Evolutionary conservation across 2,113 vertebrate genomes (phyloP), one percentile per base, ranked within the genome.

Genomic region (Pseudopodoces humilis): DNA sequence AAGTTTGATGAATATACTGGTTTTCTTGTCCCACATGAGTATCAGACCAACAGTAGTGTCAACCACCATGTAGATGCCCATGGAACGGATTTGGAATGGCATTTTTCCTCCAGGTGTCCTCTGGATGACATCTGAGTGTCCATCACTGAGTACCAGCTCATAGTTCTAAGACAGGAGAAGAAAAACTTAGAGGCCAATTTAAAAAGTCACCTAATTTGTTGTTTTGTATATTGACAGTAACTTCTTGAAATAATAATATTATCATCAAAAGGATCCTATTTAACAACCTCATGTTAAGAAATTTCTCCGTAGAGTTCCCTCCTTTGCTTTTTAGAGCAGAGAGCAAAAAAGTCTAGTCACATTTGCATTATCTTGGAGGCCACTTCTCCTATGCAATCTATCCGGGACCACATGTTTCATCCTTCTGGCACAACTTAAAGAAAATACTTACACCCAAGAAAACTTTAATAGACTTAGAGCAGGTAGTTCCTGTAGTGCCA

Each of bases 401-500:
- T 35, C 5, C 81, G 35, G 33, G 10, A 79, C 44, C 43, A 43
- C 22, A 71, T 69, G 9, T 52, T 92, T 27, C 1, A 3, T 44
- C 31, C 17, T 64, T 55, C 41, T 84, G 49, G 22, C 15, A 64
- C 10, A 82, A 31, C 10, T 72, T 55, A 43, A 70, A 83, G 46
- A 67, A 87, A 81, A 60, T 35, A 78, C 98, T 98, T 97, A 99
- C 99, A 83, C 92, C 98, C 33, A 99, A 52, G 92, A 98, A 99
- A 84, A 99, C 97, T 97, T 99, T 99, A 96, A 99, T 99, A 92
- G 98, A 97, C 90, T 99, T 99, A 78, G 99, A 99, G 91, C 99
- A 99, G 50, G 99, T 99, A 65, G 98, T 98, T 62, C 99, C 99
- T 1, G 98, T 99, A 62, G 98, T 98, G 50, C 99, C 99, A 35